Percentiles rank a stretch among this genome's conserved stretches.
Evolutionary conservation across 2,113 vertebrate genomes (phyloP).

Genomic region (Garra rufa): DNA sequence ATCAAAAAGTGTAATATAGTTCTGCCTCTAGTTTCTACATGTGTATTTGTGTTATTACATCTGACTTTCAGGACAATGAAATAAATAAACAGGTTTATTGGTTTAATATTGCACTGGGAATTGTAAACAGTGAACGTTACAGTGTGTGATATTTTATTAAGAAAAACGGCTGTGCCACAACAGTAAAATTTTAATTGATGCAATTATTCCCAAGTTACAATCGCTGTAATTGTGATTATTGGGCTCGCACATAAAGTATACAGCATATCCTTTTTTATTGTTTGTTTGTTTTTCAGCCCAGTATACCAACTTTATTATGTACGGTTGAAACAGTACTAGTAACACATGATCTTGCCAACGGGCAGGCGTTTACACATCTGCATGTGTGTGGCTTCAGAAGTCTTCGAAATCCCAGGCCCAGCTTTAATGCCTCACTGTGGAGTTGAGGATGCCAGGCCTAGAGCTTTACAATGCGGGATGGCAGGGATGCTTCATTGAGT

Average conservation of each 20-base stretch:
- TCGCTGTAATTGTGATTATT: not conserved
- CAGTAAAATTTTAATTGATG: not conserved
- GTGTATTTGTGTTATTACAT: not conserved
- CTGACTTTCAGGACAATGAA: not conserved
- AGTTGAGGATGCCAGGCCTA: slow-evolving; percentile 20
- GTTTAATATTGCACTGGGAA: not conserved
- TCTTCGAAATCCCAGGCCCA: slow-evolving; percentile 18
- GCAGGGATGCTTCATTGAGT: slow-evolving; percentile 8
- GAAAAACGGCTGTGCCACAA: not conserved
- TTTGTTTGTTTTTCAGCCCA: not conserved
- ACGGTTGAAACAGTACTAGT: not conserved
- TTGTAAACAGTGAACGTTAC: not conserved
- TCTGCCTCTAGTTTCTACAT: not conserved
- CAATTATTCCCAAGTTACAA: not conserved
- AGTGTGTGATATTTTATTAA: not conserved
- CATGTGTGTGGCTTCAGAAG: slow-evolving; percentile 28
- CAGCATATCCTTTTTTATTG: not conserved
- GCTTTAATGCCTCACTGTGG: slow-evolving; percentile 29
- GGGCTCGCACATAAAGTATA: not conserved
- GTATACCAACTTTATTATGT: not conserved
- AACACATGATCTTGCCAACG: not conserved
- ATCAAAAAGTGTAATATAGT: not conserved
- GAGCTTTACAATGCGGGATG: slow-evolving; percentile 30
- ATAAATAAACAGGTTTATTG: not conserved
- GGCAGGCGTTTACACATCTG: slow-evolving; percentile 32